Evolutionary conservation across 2,113 vertebrate genomes (phyloP), one percentile per base, ranked within the genome.

Genomic region (Gadus chalcogrammus): DNA sequence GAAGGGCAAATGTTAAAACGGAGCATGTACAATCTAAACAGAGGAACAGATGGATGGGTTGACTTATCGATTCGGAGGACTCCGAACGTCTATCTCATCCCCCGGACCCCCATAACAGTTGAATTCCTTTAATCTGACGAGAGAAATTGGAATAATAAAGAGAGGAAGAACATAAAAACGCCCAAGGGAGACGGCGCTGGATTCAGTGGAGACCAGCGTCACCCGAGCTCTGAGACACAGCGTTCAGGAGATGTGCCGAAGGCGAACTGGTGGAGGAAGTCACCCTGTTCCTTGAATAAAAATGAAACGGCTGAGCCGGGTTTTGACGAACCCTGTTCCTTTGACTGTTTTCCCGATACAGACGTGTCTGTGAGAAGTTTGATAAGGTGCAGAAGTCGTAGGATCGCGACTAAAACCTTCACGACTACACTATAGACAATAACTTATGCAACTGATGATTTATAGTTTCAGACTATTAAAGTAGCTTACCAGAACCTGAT

Each of bases 281-380:
- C 68, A 31, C 61, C 66, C 73, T 68, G 69, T 73, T 71, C 73
- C n/a, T 24, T 62, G 80, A 88, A 84, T 85, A 79, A 60, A 81
- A 81, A 82, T 80, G 48, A 78, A 74, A 73, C 28, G 53, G 58
- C 70, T 31, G 62, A 59, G 64, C 75, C 28, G 66, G 69, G 42
- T 73, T 83, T 77, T 70, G 69, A 77, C 31, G 31, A 7, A 35
- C 4, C 31, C 61, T 67, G 75, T 67, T 64, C 61, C 60, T 59
- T 77, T 78, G 75, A 77, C 75, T 35, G 31, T 35, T 4, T 35
- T 35, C 31, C 31, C 31, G 31, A 35, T 35, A 7, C 31, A 35
- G 31, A 35, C 31, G 31, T 35, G 31, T 35, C 31, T 35, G 31
- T 35, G 31, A 35, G 31, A 4, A 35, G 4, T 35, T 7, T 4